These are phyloP conservation scores for Diadophis punctatus DNA, from an alignment of 2,113 vertebrate genomes.

Conservation along the genomic window DNA sequence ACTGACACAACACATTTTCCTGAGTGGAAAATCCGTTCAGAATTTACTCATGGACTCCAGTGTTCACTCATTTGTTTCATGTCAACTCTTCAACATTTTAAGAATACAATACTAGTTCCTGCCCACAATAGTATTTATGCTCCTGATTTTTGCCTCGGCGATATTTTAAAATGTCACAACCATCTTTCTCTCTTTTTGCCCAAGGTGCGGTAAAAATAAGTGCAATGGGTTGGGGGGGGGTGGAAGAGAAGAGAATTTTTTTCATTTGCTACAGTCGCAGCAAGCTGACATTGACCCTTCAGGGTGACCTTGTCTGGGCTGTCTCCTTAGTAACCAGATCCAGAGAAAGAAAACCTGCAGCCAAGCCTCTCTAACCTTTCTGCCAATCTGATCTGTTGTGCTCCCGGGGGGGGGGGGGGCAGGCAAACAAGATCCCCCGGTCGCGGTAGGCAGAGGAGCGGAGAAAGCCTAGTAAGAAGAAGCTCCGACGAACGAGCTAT, in stretches of 20 bases:
- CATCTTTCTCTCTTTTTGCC: constrained; percentile 25
- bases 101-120: background rate
- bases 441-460: background rate
- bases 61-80: background rate
- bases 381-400: background rate
- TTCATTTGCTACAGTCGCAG: constrained; percentile 18
- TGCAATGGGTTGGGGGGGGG: no score
- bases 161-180: constrained; percentile 10
- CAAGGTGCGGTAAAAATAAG: background rate
- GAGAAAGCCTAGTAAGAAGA: background rate
- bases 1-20: constrained; percentile 31
- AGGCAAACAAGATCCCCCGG: background rate
- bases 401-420: no score
- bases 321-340: background rate
- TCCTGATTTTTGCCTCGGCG: background rate
- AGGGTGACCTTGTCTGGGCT: constrained; percentile 52
- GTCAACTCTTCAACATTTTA: background rate
- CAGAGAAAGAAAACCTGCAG: background rate
- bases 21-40: background rate
- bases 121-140: background rate
- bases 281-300: constrained; percentile 51
- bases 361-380: background rate
- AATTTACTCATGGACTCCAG: background rate
- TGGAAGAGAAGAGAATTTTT: background rate
- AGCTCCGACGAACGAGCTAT: background rate